Evolutionary conservation across 2,888 invertebrate species (phyloP).

Genomic region (Zygogramma bicolorata): DNA sequence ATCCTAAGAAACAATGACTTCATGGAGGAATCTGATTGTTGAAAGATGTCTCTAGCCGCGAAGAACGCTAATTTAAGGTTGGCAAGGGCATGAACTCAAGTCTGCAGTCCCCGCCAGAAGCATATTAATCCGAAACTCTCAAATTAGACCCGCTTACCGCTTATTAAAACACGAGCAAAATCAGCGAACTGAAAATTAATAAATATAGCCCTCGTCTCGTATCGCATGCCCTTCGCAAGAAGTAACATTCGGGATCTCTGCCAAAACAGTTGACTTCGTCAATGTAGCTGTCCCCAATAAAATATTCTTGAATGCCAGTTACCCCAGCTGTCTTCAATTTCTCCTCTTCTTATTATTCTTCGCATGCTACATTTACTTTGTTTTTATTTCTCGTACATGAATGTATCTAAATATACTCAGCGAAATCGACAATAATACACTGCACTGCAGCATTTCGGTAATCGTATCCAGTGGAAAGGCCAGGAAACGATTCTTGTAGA

Average conservation of each 20-base stretch:
- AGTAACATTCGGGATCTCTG: not conserved
- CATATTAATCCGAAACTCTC: not conserved
- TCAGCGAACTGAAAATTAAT: not conserved
- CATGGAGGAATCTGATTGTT: no score
- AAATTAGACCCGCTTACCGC: not conserved
- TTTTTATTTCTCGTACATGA: slow-evolving; percentile 27
- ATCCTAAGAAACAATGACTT: no score
- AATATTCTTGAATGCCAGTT: slow-evolving; percentile 26
- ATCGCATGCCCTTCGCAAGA: not conserved
- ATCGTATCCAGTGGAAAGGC: slow-evolving; percentile 11
- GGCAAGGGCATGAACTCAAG: not conserved
- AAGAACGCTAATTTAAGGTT: not conserved
- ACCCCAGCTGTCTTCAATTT: slow-evolving; percentile 22
- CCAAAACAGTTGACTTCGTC: slow-evolving; percentile 27
- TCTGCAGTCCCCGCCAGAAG: not conserved
- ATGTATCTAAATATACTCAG: slow-evolving; percentile 28
- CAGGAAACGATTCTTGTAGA: not conserved
- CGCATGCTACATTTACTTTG: slow-evolving; percentile 28
- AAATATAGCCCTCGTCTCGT: not conserved
- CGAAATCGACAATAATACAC: slow-evolving; percentile 25
- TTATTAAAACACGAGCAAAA: not conserved
- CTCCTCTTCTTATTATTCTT: slow-evolving; percentile 23
- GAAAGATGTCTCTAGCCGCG: no score
- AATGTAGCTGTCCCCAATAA: slow-evolving; percentile 24
- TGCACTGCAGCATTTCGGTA: slow-evolving; percentile 7